These are phyloP conservation scores for Desmodus rotundus DNA, from an alignment of 2,113 vertebrate species.

Conservation along the genomic window DNA sequence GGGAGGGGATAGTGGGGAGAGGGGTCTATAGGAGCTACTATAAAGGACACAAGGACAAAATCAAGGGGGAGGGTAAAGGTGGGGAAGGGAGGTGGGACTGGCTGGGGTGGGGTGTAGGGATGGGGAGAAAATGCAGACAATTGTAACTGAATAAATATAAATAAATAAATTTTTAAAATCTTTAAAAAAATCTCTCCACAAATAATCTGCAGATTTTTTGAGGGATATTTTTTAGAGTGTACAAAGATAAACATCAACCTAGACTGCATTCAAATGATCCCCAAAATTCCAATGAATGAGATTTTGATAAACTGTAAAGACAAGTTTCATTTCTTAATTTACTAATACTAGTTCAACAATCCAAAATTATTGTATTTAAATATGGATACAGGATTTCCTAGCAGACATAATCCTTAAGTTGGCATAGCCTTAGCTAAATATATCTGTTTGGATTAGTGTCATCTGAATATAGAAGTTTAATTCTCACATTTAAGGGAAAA, in stretches of 20 bases:
- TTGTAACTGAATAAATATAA: no score
- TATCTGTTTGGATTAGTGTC: neutral
- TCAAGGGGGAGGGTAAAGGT: no score
- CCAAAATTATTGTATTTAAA: neutral
- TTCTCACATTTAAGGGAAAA: neutral
- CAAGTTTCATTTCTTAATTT: constrained; percentile 19
- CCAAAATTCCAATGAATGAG: constrained; percentile 15
- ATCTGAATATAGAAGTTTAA: neutral
- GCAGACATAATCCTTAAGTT: neutral
- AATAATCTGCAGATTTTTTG: constrained; percentile 39
- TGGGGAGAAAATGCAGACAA: no score
- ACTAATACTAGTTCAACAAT: neutral
- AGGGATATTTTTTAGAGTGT: neutral
- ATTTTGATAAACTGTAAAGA: constrained; percentile 36
- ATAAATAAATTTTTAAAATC: no score
- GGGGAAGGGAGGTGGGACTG: no score
- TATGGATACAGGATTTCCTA: neutral
- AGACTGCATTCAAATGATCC: neutral
- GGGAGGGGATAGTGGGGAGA: no score
- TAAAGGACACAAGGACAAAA: no score
- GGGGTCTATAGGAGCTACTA: no score
- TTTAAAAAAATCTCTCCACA: no score
- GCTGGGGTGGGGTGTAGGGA: no score
- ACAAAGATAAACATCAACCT: constrained; percentile 50
- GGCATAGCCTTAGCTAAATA: constrained; percentile 6